Percentiles rank a stretch among this genome's conserved stretches.
These are phyloP conservation scores for Percopsis omiscomaycus DNA, from an alignment of 2,797 vertebrate species.

Conservation along the genomic window DNA sequence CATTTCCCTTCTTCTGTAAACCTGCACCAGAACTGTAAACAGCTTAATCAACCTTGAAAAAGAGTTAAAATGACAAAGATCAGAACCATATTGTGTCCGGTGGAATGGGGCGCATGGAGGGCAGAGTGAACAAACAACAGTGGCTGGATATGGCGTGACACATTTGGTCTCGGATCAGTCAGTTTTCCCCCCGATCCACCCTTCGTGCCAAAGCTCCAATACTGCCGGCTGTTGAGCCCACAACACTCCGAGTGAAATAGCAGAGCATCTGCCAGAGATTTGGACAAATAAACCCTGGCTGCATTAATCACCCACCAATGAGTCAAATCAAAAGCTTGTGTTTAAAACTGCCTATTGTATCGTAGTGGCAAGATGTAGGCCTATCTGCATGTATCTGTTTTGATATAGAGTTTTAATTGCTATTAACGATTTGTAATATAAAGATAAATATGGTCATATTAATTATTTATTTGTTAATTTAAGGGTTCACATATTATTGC, in stretches of 20 bases:
- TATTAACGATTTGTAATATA: too few relatives aligned
- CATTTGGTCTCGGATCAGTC: conserved; percentile 51
- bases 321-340: conserved; percentile 70
- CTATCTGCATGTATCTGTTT: conserved; percentile 13
- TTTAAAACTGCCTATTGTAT: conserved; percentile 56
- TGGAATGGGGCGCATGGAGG: conserved; percentile 21
- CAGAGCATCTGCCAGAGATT: conserved; percentile 72
- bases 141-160: conserved; percentile 46
- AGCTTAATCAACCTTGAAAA: conserved; percentile 48
- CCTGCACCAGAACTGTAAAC: conserved; percentile 32
- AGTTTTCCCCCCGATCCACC: conserved; percentile 28
- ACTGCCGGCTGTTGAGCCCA: conserved; percentile 57
- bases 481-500: conserved; percentile 6
- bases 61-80: conserved; percentile 28
- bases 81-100: conserved; percentile 28
- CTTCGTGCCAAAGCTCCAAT: conserved; percentile 60
- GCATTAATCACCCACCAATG: conserved; percentile 63
- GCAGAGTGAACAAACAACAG: conserved; percentile 31
- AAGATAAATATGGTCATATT: too few relatives aligned
- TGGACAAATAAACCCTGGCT: conserved; percentile 68
- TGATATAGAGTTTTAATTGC: too few relatives aligned
- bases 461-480: not conserved
- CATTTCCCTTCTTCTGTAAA: conserved; percentile 5
- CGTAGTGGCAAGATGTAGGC: conserved; percentile 46
- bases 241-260: conserved; percentile 52